Percentiles rank a stretch among this genome's conserved stretches.
phyloP scores from a whole-genome alignment of 2,113 vertebrate species.

The Mormoops blainvillei region DNA sequence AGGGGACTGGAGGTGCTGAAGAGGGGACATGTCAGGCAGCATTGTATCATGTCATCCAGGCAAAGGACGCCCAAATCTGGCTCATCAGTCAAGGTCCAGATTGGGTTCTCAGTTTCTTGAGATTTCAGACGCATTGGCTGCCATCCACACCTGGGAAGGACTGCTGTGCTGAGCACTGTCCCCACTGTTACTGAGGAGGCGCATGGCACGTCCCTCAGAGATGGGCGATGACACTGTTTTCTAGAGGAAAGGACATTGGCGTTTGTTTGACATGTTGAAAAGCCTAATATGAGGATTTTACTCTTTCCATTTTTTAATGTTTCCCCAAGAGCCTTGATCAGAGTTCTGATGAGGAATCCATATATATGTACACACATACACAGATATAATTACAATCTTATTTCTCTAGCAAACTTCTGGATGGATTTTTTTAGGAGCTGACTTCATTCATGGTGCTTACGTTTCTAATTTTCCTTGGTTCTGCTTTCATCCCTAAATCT shows the following conservation, averaged over 20 bases:
- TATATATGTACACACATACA: background rate
- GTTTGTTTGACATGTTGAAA: background rate
- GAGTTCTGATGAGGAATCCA: background rate
- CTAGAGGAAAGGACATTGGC: background rate
- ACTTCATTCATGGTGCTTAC: background rate
- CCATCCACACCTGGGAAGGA: background rate
- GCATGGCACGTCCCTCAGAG: accelerated
- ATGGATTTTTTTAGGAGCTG: background rate
- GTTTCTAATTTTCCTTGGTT: background rate
- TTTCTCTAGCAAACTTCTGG: background rate
- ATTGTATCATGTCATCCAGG: background rate
- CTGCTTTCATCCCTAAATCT: background rate
- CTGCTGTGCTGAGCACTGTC: background rate
- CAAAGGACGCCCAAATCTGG: background rate
- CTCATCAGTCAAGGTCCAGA: background rate
- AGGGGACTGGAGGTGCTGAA: background rate
- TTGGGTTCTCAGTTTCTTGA: background rate
- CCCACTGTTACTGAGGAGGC: background rate
- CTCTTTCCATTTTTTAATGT: background rate
- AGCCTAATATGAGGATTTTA: background rate
- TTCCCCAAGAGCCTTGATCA: background rate
- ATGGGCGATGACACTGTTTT: background rate
- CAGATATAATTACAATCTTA: background rate
- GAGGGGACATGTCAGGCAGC: background rate
- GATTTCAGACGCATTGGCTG: background rate